A percentile compares a stretch with the other conserved stretches of the same genome.
phyloP scores from a whole-genome alignment of 1,140 invertebrate species.

The Papilio dardanus region DNA sequence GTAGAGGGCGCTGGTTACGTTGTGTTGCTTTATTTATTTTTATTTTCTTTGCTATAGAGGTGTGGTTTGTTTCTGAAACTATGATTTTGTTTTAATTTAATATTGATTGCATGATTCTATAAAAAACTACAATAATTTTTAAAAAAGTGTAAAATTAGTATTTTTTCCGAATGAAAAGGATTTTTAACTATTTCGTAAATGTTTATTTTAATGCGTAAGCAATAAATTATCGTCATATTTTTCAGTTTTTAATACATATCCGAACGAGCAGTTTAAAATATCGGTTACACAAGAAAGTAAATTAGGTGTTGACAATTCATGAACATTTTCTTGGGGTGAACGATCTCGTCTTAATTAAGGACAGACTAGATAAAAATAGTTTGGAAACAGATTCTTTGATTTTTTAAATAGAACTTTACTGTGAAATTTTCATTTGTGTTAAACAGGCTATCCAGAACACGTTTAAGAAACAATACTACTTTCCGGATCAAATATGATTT shows the following conservation, averaged over 20 bases:
- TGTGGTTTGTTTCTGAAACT: background rate
- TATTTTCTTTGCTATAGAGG: background rate
- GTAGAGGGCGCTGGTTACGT: background rate
- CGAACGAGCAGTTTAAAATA: background rate
- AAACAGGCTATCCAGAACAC: background rate
- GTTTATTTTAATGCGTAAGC: background rate
- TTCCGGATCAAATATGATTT: no score
- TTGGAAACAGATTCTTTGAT: background rate
- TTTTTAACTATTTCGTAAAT: background rate
- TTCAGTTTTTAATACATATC: background rate
- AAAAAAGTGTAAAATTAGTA: background rate
- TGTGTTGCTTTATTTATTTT: background rate
- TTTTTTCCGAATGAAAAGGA: background rate
- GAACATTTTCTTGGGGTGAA: slow-evolving; percentile 14
- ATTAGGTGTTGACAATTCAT: slow-evolving; percentile 11
- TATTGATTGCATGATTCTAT: no score
- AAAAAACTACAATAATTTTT: background rate
- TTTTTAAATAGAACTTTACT: slow-evolving; percentile 12
- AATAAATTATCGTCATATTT: background rate
- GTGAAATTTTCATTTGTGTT: background rate
- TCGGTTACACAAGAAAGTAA: slow-evolving; percentile 12
- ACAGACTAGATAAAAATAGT: slow-evolving; percentile 10
- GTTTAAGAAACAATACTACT: no score
- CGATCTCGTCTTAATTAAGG: slow-evolving; percentile 12
- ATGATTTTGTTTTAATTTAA: background rate